These are phyloP conservation scores for Leptonema lineaticorne DNA, from an alignment of 1,140 invertebrate genomes.

Conservation along the genomic window DNA sequence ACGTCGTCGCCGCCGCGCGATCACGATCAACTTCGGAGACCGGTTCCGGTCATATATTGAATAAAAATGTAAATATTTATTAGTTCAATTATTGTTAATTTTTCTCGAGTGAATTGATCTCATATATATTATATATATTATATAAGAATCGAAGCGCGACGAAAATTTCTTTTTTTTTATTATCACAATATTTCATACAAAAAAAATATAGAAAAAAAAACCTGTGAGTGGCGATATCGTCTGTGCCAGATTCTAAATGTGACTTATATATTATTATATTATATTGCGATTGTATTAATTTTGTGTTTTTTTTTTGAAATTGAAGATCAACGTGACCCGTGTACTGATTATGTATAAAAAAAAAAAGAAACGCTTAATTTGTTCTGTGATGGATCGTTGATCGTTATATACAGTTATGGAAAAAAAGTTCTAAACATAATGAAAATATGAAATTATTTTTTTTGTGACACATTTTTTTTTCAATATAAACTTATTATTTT, in stretches of 20 bases:
- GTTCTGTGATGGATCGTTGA: conserved; percentile 21
- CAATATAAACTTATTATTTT: no score
- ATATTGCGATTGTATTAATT: neutral
- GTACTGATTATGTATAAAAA: conserved; percentile 8
- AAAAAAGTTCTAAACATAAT: no score
- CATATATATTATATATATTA: conserved; percentile 13
- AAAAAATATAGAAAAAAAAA: no score
- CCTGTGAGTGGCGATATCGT: no score
- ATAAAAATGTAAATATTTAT: neutral
- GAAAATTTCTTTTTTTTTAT: no score
- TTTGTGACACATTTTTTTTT: no score
- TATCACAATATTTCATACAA: no score
- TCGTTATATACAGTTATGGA: neutral
- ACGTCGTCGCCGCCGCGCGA: conserved; percentile 25
- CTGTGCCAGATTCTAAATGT: no score
- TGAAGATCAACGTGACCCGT: neutral
- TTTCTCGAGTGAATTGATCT: conserved; percentile 38
- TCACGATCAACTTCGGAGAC: conserved; percentile 38
- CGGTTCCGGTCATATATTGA: conserved; percentile 40
- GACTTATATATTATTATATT: no score
- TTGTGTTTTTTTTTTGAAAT: neutral
- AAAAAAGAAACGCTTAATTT: conserved; percentile 1
- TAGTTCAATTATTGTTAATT: conserved; percentile 11
- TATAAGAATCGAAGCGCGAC: no score
- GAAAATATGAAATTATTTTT: no score